Evolutionary conservation across 64 coral and sea anemone genomes (phyloP), one percentile per base, ranked within the genome.

Genomic region (Montipora efflorescens): DNA sequence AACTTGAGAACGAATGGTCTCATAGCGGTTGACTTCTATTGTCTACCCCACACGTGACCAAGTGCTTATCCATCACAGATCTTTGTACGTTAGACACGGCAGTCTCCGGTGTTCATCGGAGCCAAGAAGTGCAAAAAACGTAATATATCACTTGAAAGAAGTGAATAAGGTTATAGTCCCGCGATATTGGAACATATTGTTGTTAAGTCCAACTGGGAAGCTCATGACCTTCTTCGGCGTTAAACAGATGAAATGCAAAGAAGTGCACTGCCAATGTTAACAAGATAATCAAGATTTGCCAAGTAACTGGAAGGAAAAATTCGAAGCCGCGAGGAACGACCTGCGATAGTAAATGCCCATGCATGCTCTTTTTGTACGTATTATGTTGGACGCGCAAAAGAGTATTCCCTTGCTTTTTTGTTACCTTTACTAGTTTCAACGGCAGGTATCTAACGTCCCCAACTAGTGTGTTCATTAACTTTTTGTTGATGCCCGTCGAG

Each of bases 321-420:
- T 3, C 2, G 68, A 36, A 4, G 68, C 68, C 61, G 53, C 53
- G 21, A 71, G 16, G 12, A 46, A 86, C 47, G 18, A 22, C 11
- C 20, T n/a, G 64, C 18, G 62, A 50, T n/a, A 51, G 22, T 18
- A 86, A 86, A 86, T 86, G 46, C 82, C 66, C 66, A 72, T 86
- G 45, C 66, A 72, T 86, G 62, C 82, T 71, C 44, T 25, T 72
- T 86, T 72, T 51, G 7, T 71, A 14, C 46, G 82, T 11, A 10
- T 86, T 82, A 61, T 82, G 51, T 64, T 61, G 79, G 48, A 79
- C 48, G 49, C 48, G 19, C 64, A 72, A 71, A 47, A 4, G 47
- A 12, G 66, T 19, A 71, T 46, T 86, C 45, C 18, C 18, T 16
- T 9, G 61, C 4, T 71, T 86, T 64, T 64, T 71, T 49, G 2